A percentile compares a stretch with the other conserved stretches of the same genome.
Conservation (phyloP, 30 jellyfish, hydroid and myxozoan species). For the Euphysa ruthae region DNA sequence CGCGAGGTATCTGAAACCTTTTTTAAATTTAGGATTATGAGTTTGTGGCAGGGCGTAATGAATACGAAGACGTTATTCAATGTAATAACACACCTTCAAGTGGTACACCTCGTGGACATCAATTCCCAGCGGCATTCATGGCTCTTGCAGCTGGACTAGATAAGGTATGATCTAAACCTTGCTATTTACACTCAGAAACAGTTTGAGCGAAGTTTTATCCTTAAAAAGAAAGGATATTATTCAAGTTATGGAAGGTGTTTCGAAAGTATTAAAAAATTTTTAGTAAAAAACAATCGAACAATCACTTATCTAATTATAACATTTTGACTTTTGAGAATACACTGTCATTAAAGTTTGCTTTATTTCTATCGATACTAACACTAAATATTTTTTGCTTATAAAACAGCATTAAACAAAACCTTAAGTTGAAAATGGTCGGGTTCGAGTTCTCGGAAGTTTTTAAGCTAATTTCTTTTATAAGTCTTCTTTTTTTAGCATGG, state of each 20-base stretch:
- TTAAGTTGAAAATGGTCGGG: no score
- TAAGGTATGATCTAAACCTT: constrained; percentile 63
- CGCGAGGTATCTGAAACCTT: no score
- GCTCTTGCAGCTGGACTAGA: constrained; percentile 80
- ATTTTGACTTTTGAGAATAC: background rate
- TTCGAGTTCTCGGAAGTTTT: no score
- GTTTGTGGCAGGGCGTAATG: constrained; percentile 63
- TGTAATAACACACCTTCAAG: constrained; percentile 81
- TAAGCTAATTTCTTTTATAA: background rate
- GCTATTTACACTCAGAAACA: no score
- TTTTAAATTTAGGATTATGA: constrained; percentile 48
- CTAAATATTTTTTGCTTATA: no score
- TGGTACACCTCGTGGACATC: constrained; percentile 92
- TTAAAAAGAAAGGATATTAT: no score
- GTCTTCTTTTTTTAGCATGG: constrained; percentile 39
- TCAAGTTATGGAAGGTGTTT: no score
- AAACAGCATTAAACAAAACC: no score
- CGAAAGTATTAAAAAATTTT: background rate
- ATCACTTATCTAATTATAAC: background rate
- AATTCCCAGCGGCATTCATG: constrained; percentile 93
- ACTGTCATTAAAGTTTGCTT: no score
- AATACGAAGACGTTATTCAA: constrained; percentile 81
- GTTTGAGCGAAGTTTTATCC: no score
- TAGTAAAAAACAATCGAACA: no score
- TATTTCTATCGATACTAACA: no score